phyloP scores from a whole-genome alignment of 1,140 invertebrate species.

The Drosophila suzukii region DNA sequence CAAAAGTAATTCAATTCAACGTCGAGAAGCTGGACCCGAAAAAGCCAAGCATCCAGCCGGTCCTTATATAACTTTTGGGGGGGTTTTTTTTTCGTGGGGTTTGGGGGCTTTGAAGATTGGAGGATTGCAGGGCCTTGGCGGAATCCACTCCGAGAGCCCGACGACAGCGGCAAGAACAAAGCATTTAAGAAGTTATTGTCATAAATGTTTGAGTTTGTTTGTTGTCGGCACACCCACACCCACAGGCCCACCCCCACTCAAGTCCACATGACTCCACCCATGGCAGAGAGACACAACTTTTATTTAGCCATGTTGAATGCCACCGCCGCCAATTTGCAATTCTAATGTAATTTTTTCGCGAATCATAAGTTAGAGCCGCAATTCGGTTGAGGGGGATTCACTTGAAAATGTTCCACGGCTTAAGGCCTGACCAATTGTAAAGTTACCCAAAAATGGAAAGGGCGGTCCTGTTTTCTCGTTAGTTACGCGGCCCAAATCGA shows the following conservation, averaged over 20 bases:
- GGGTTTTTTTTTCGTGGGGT: not conserved
- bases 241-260: not conserved
- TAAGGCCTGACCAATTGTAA: conserved; percentile 71
- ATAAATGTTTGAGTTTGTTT: conserved; percentile 82
- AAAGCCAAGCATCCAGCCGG: conserved; percentile 41
- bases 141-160: conserved; percentile 34
- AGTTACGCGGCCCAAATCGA: conserved; percentile 69
- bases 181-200: conserved; percentile 83
- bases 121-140: conserved; percentile 9
- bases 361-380: conserved; percentile 74
- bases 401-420: conserved; percentile 46
- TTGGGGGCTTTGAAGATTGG: not conserved
- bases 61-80: conserved; percentile 47
- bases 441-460: conserved; percentile 18
- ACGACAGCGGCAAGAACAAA: conserved; percentile 64
- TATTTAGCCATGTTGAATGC: conserved; percentile 73
- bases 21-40: conserved; percentile 48
- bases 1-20: conserved; percentile 83
- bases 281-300: conserved; percentile 72
- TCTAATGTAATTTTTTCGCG: conserved; percentile 83
- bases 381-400: conserved; percentile 39
- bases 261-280: conserved; percentile 12
- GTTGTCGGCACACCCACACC: conserved; percentile 26
- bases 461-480: conserved; percentile 40
- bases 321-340: conserved; percentile 72